A percentile compares a stretch with the other conserved stretches of the same genome.
These are phyloP conservation scores for Acholoe squamosa DNA, from an alignment of 2,888 invertebrate species.

Conservation along the genomic window DNA sequence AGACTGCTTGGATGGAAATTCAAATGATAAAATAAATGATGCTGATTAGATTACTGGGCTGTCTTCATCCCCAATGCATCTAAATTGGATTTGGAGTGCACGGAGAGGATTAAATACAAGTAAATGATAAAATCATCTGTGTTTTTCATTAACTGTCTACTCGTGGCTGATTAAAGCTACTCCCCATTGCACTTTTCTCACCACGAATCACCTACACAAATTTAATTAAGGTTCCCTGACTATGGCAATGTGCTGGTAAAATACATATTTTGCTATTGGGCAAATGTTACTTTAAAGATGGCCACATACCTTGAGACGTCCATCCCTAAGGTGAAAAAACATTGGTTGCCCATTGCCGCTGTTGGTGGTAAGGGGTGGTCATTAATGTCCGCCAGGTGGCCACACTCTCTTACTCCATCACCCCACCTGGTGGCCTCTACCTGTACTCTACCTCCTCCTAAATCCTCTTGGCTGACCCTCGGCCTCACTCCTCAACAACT, in stretches of 20 bases:
- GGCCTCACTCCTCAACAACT: too few relatives aligned
- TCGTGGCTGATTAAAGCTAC: background rate
- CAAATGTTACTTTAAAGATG: too few relatives aligned
- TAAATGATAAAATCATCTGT: slow-evolving; percentile 3
- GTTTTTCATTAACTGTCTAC: slow-evolving; percentile 15
- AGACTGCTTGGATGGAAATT: too few relatives aligned
- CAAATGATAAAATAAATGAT: slow-evolving; percentile 31
- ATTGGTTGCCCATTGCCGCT: too few relatives aligned
- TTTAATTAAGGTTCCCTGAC: background rate
- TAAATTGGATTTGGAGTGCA: slow-evolving; percentile 18
- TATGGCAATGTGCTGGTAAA: background rate
- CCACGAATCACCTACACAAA: background rate
- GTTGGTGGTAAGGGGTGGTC: too few relatives aligned
- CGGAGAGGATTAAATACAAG: background rate
- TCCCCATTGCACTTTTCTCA: background rate
- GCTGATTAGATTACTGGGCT: background rate
- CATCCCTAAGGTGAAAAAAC: too few relatives aligned
- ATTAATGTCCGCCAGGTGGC: too few relatives aligned
- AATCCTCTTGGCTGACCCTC: too few relatives aligned
- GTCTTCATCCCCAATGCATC: slow-evolving; percentile 16
- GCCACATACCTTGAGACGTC: too few relatives aligned
- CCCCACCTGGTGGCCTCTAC: too few relatives aligned
- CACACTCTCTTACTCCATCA: too few relatives aligned
- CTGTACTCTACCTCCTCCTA: too few relatives aligned
- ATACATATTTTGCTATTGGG: background rate